Base-by-base conservation (phyloP, 2,797 vertebrate species). In the Gallinago nigripennis region DNA sequence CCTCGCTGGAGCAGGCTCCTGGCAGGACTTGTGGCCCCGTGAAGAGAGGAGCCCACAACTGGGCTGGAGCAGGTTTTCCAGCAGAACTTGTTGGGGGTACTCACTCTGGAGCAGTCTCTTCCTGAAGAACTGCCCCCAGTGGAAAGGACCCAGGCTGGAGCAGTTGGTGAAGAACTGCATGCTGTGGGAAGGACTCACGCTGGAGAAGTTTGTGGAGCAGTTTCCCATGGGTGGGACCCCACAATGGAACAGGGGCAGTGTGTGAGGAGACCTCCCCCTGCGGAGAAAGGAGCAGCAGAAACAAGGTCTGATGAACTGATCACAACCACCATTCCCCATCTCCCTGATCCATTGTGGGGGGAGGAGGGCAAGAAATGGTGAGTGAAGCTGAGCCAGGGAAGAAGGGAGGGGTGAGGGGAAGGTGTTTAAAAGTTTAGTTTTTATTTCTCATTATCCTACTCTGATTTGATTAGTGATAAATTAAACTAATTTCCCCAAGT, bases 181-280 rank as follows among this genome's bases (percentile, higher is more conserved):
- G 7, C 10, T 3, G 0, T 56, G 25, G 27, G 13, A 5, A 31
- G 41, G 28, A 11, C 7, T 11, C 8, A 15, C 1, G 0, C 0
- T 35, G 28, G 2, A 46, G 41, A 31, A 31, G 6, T 20, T 50
- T 2, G 1, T 16, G 27, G 50, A 46, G 21, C 9, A 15, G 6
- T 14, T 13, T 54, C 8, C 43, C 4, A 1, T 39, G 20, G 21
- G 6, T 60, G 8, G 5, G 8, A 41, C 8, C 6, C 3, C 17
- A 27, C 0, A 3, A 4, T 54, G 66, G 45, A 39, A 21, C 18
- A 33, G 7, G 5, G 2, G 8, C 15, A 33, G 15, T 37, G 8
- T n/a, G 18, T 48, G 21, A 53, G 31, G 41, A 79, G 20, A 12
- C 25, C 8, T 61, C 35, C 11, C 16, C 11, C 58, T 43, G 21